These are phyloP conservation scores for Xerus inauris DNA, from an alignment of 2,113 vertebrate genomes.

Conservation along the genomic window DNA sequence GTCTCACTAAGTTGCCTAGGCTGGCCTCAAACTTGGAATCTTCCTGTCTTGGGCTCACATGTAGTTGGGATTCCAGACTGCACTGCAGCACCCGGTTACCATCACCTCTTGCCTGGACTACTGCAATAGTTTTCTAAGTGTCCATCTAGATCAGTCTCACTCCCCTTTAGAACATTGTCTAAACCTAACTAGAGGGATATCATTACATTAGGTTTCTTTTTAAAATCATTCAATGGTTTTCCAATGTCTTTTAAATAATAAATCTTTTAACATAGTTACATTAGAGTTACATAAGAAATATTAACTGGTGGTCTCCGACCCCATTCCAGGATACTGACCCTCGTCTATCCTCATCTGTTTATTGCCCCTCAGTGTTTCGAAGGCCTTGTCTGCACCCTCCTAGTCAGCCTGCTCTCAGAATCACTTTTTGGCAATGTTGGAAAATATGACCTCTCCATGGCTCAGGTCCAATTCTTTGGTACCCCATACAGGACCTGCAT, in stretches of 20 bases:
- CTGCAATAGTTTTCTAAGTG: not conserved
- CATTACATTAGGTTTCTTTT: not conserved
- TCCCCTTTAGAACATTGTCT: not conserved
- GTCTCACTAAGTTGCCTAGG: no score
- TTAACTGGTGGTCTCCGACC: not conserved
- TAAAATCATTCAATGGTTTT: not conserved
- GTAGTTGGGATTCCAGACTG: no score
- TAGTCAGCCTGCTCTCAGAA: not conserved
- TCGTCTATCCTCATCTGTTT: not conserved
- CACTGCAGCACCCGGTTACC: no score
- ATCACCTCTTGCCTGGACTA: not conserved
- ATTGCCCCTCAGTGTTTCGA: not conserved
- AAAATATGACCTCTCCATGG: not conserved
- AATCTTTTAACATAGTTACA: not conserved
- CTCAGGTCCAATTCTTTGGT: not conserved
- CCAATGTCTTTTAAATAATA: conserved; percentile 25
- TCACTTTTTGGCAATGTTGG: not conserved
- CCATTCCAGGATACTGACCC: not conserved
- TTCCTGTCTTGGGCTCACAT: no score
- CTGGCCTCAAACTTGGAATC: no score
- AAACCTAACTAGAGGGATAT: not conserved
- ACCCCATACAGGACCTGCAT: not conserved
- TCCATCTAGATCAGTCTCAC: not conserved
- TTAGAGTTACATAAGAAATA: not conserved
- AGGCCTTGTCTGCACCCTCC: not conserved